Evolutionary conservation across 1,140 invertebrate genomes (phyloP).

Genomic region (Caenorhabditis tropicalis): DNA sequence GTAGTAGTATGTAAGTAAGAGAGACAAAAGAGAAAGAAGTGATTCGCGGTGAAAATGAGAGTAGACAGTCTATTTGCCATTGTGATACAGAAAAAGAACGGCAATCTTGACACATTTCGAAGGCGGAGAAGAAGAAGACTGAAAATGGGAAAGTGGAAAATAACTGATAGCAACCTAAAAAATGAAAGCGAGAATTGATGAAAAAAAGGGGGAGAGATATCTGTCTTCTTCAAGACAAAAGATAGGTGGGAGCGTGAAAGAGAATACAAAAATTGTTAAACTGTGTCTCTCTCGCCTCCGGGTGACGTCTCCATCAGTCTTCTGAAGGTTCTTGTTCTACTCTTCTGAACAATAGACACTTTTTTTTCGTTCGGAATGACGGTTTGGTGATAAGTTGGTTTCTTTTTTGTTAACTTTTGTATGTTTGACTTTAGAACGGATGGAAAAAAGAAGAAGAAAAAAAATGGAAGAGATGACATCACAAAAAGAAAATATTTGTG

Average conservation of each 20-base stretch:
- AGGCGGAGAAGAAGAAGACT: background rate
- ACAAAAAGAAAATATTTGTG: background rate
- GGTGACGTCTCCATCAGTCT: background rate
- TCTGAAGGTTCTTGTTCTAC: constrained; percentile 6
- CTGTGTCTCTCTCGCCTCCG: background rate
- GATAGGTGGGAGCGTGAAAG: background rate
- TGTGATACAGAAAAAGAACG: constrained; percentile 6
- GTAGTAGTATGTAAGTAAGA: background rate
- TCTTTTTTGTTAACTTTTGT: constrained; percentile 12
- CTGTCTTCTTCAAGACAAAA: background rate
- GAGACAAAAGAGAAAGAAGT: background rate
- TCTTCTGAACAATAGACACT: background rate
- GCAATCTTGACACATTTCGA: background rate
- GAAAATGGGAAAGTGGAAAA: background rate
- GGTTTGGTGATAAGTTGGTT: constrained; percentile 1
- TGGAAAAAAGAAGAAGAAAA: too few relatives aligned
- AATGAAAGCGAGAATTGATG: background rate
- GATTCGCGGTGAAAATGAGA: background rate
- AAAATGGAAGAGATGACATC: background rate
- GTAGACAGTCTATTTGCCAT: constrained; percentile 12
- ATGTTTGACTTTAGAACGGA: background rate
- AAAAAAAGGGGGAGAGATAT: background rate
- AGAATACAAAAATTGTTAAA: constrained; percentile 20
- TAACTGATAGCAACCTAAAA: background rate
- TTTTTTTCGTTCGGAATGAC: constrained; percentile 17